These are phyloP conservation scores for Drosophila nannoptera DNA, from an alignment of 1,140 invertebrate species.

Conservation along the genomic window DNA sequence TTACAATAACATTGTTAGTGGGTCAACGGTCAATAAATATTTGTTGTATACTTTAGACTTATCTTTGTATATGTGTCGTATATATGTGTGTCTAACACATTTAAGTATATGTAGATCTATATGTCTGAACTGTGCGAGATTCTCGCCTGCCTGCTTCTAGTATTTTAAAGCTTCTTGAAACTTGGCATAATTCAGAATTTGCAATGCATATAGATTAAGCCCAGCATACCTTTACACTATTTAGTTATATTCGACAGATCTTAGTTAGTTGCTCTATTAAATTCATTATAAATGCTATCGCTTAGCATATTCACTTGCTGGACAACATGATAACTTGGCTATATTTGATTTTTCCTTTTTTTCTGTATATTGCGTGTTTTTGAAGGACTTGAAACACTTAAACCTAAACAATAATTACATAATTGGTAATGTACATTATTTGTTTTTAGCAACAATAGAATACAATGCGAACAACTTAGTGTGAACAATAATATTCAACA, in stretches of 20 bases:
- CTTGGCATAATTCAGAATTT: constrained; percentile 1
- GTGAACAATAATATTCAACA: constrained; percentile 48
- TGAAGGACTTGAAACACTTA: constrained; percentile 31
- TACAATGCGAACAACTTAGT: constrained; percentile 51
- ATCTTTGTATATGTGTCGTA: constrained; percentile 55
- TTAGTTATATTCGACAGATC: constrained; percentile 8
- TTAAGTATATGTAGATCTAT: constrained; percentile 30
- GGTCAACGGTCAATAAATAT: constrained; percentile 77
- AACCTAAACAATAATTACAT: constrained; percentile 43
- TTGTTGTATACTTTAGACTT: constrained; percentile 59
- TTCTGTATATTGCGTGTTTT: constrained; percentile 9
- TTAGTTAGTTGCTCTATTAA: constrained; percentile 27
- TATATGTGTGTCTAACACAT: constrained; percentile 39
- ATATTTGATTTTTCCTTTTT: constrained; percentile 10
- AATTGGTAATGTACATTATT: constrained; percentile 43
- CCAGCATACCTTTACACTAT: constrained; percentile 13
- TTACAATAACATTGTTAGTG: constrained; percentile 64
- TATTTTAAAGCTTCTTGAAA: neutral
- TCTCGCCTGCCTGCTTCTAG: neutral
- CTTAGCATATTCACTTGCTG: constrained; percentile 12
- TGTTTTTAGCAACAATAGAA: constrained; percentile 49
- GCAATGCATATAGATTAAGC: constrained; percentile 8
- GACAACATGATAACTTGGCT: constrained; percentile 35
- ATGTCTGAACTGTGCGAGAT: constrained; percentile 8
- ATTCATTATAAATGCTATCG: constrained; percentile 27